phyloP scores from a whole-genome alignment of 2,888 invertebrate genomes.

The Heterodera filipjevi region DNA sequence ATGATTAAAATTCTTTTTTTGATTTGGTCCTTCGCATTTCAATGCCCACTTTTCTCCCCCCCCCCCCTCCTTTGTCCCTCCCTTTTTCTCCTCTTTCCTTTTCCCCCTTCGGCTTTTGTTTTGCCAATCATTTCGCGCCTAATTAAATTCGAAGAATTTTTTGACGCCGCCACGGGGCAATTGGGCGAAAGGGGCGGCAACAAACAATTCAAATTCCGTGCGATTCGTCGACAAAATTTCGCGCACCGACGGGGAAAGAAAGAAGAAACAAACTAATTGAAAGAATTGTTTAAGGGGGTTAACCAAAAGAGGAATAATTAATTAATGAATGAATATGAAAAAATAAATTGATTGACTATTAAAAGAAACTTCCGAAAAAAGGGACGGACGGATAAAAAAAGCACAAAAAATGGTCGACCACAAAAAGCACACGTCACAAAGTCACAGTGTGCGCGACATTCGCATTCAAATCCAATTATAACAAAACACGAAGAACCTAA shows the following conservation, averaged over 20 bases:
- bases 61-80: too few species aligned
- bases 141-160: background rate
- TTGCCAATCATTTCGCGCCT: background rate
- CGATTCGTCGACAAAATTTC: background rate
- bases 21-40: too few species aligned
- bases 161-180: background rate
- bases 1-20: too few species aligned
- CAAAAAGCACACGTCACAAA: background rate
- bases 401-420: background rate
- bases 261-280: background rate
- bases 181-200: too few species aligned
- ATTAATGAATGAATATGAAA: background rate
- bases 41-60: too few species aligned
- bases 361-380: too few species aligned
- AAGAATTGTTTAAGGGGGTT: background rate
- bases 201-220: background rate
- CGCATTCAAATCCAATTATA: slow-evolving; percentile 1
- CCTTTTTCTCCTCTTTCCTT: background rate
- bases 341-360: too few species aligned
- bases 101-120: background rate
- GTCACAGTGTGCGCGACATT: background rate
- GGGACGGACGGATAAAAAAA: background rate
- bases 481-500: background rate
- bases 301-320: background rate
- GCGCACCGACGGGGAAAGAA: background rate